Percentiles rank a stretch among this genome's conserved stretches.
Conservation (phyloP, 2,888 invertebrate genomes). For the Acanthosepion lycidas region DNA sequence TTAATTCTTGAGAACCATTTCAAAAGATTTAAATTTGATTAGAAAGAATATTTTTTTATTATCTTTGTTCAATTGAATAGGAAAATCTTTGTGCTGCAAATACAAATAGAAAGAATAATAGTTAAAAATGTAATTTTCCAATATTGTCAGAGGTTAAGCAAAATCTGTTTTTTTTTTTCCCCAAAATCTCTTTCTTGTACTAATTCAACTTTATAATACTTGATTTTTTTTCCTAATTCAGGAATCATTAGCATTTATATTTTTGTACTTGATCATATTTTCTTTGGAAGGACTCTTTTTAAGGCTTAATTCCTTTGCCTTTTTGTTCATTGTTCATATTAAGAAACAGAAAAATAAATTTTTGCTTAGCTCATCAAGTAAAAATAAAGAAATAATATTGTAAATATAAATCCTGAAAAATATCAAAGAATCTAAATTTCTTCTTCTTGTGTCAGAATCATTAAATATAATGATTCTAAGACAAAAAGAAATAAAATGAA, state of each 20-base stretch:
- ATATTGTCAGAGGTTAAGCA: neutral
- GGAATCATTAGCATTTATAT: neutral
- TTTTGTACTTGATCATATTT: neutral
- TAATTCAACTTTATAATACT: neutral
- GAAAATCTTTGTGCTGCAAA: neutral
- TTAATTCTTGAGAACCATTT: neutral
- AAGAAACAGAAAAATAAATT: neutral
- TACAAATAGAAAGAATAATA: neutral
- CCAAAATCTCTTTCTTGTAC: neutral
- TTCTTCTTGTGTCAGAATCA: no score
- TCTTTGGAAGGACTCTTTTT: neutral
- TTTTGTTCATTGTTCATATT: neutral
- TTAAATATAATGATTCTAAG: no score
- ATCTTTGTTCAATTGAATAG: neutral
- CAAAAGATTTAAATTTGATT: slow-evolving; percentile 33
- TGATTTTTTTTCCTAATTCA: neutral
- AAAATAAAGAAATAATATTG: neutral
- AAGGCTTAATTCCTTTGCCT: neutral
- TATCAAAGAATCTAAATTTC: no score
- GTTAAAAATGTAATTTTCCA: neutral
- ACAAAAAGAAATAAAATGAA: no score
- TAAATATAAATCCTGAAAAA: neutral
- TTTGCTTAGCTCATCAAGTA: neutral
- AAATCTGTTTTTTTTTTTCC: neutral
- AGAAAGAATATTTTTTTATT: neutral